phyloP scores from a whole-genome alignment of 2,888 invertebrate genomes.

The Campoplex nolae region DNA sequence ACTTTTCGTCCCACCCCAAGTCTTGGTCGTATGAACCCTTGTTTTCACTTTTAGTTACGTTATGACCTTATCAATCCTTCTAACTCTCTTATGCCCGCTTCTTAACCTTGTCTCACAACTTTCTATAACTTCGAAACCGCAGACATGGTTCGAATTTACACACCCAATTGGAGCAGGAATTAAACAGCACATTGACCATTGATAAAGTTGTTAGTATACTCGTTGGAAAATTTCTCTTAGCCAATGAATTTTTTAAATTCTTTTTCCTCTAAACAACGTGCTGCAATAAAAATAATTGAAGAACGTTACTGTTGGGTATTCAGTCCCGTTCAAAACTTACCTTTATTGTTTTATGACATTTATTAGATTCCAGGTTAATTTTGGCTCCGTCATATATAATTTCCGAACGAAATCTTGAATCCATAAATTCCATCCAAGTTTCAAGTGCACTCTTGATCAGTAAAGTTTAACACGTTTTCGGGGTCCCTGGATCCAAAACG shows the following conservation, averaged over 20 bases:
- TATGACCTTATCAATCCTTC: conserved; percentile 52
- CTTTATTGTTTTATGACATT: not conserved
- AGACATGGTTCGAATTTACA: not conserved
- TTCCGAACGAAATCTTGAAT: not conserved
- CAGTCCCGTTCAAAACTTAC: not conserved
- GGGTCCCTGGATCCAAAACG: not conserved
- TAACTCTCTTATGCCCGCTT: conserved; percentile 15
- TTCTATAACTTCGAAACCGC: conserved; percentile 9
- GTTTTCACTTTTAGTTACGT: conserved; percentile 42
- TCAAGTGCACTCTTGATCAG: not conserved
- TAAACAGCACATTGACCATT: not conserved
- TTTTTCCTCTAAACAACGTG: not conserved
- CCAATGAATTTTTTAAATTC: not conserved
- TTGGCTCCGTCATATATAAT: not conserved
- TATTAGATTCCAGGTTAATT: not conserved
- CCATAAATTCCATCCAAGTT: not conserved
- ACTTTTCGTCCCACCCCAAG: not conserved
- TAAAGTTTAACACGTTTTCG: not conserved
- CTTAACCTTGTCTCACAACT: conserved; percentile 13
- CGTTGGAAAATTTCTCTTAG: not conserved
- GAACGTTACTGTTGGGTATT: not conserved
- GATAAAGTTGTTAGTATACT: not conserved
- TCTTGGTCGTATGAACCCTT: conserved; percentile 28
- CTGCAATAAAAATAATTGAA: not conserved
- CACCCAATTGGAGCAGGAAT: not conserved